Evolutionary conservation across 2,797 vertebrate species (phyloP).

Genomic region (Lutjanus campechanus): DNA sequence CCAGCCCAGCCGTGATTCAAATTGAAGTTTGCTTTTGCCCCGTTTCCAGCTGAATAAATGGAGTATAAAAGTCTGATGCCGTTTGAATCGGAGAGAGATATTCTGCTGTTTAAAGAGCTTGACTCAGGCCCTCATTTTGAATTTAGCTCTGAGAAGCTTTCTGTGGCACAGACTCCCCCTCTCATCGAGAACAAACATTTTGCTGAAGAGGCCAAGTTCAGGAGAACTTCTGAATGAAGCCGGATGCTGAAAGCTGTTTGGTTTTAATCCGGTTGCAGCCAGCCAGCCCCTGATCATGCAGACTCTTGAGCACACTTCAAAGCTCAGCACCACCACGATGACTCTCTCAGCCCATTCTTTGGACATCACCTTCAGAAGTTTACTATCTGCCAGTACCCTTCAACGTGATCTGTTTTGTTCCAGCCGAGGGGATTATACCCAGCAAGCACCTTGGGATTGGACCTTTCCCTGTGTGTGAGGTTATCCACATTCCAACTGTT

Average conservation of each 20-base stretch:
- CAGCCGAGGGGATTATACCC: conserved; percentile 74
- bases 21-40: conserved; percentile 59
- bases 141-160: conserved; percentile 70
- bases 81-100: conserved; percentile 51
- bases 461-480: conserved; percentile 76
- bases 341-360: conserved; percentile 71
- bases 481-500: conserved; percentile 74
- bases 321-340: conserved; percentile 64
- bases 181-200: conserved; percentile 59
- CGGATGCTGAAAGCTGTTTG: conserved; percentile 74
- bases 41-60: conserved; percentile 53
- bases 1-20: conserved; percentile 53
- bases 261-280: conserved; percentile 77
- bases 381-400: conserved; percentile 61
- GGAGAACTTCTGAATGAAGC: conserved; percentile 73
- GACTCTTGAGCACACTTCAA: conserved; percentile 80
- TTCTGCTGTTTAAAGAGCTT: conserved; percentile 66
- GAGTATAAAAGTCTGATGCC: conserved; percentile 50
- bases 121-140: conserved; percentile 66
- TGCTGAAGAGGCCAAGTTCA: conserved; percentile 70
- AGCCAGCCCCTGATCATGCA: conserved; percentile 68
- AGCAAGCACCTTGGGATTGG: conserved; percentile 69
- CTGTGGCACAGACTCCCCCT: conserved; percentile 40
- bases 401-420: conserved; percentile 78
- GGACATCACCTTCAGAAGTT: conserved; percentile 78